Conservation (phyloP, 92 coral and sea anemone species). For the Diadumene lineata region DNA sequence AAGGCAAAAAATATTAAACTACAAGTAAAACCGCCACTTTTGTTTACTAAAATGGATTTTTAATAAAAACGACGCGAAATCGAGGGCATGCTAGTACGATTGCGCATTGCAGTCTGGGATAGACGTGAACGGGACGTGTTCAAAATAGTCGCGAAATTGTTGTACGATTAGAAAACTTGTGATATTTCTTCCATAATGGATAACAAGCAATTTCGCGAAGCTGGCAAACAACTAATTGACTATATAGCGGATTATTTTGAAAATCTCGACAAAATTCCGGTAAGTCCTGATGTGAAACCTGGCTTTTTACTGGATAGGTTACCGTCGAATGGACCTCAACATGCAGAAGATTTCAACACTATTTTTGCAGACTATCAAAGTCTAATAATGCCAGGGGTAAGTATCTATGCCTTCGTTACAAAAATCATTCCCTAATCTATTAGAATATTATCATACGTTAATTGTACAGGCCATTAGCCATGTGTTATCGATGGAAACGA, state of each 20-base stretch:
- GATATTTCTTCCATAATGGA: no score
- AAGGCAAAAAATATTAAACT: no score
- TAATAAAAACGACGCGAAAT: no score
- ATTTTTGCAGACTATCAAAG: conserved; percentile 40
- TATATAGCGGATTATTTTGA: conserved; percentile 47
- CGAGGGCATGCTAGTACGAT: no score
- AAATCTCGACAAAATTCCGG: conserved; percentile 34
- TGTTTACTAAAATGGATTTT: no score
- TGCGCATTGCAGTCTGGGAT: no score
- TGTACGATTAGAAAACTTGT: no score
- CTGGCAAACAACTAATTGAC: conserved; percentile 50
- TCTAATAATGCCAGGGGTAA: conserved; percentile 54
- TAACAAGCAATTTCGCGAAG: conserved; percentile 33
- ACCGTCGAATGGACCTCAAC: conserved; percentile 38
- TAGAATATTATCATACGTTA: not conserved
- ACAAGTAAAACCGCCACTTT: no score
- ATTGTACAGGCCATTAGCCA: no score
- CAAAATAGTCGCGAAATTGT: no score
- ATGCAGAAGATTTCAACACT: conserved; percentile 32
- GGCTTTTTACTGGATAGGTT: conserved; percentile 48
- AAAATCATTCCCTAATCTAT: not conserved
- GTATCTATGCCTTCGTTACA: not conserved
- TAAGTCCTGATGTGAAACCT: conserved; percentile 48
- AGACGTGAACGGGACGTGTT: no score
- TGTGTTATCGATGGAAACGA: no score